Conservation (phyloP, 2,888 invertebrate genomes). For the Andrena praecox region DNA sequence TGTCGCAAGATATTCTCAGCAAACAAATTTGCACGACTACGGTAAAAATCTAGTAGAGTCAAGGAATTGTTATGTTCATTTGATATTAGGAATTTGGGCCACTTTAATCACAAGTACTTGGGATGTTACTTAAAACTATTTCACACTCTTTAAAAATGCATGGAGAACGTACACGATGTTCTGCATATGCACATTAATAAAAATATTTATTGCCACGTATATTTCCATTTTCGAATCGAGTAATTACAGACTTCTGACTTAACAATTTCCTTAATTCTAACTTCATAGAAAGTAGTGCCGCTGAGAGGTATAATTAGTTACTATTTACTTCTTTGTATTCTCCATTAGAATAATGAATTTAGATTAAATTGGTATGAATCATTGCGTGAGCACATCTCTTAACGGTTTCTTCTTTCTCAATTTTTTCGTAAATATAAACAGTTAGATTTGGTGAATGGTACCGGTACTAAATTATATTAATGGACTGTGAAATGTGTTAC, state of each 20-base stretch:
- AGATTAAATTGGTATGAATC: slow-evolving; percentile 48
- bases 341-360: slow-evolving; percentile 37
- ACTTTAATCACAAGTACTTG: slow-evolving; percentile 13
- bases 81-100: slow-evolving; percentile 19
- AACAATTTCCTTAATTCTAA: slow-evolving; percentile 36
- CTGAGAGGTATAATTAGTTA: slow-evolving; percentile 19
- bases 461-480: slow-evolving; percentile 11
- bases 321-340: slow-evolving; percentile 34
- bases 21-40: slow-evolving; percentile 50
- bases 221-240: slow-evolving; percentile 29
- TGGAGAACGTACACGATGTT: slow-evolving; percentile 29
- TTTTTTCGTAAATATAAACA: slow-evolving; percentile 33
- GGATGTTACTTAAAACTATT: slow-evolving; percentile 2
- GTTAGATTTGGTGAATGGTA: slow-evolving; percentile 16
- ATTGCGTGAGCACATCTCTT: slow-evolving; percentile 40
- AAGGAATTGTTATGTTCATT: slow-evolving; percentile 38
- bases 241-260: slow-evolving; percentile 28
- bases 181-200: slow-evolving; percentile 20
- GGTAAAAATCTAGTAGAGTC: slow-evolving; percentile 22
- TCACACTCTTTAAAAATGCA: slow-evolving; percentile 11
- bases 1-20: slow-evolving; percentile 22
- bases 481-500: slow-evolving; percentile 24
- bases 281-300: slow-evolving; percentile 23
- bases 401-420: not conserved
- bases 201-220: slow-evolving; percentile 22